Percentiles rank a stretch among this genome's conserved stretches.
Evolutionary conservation across 1,140 invertebrate genomes (phyloP).

Genomic region (Drosophila rufa): DNA sequence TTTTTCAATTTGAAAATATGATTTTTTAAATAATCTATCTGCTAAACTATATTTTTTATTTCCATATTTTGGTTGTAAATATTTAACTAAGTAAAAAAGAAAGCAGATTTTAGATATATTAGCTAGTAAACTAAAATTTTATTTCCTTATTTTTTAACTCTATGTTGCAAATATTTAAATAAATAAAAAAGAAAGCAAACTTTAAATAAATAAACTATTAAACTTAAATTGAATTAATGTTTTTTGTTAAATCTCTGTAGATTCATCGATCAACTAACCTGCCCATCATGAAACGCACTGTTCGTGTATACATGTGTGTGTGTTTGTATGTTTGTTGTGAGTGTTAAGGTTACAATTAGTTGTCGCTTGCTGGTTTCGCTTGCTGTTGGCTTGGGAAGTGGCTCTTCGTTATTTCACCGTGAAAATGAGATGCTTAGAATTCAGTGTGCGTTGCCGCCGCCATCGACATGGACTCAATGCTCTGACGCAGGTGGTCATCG

Average conservation of each 20-base stretch:
- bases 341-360: conserved; percentile 43
- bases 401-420: conserved; percentile 20
- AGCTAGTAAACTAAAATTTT: not conserved
- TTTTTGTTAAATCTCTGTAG: not conserved
- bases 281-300: conserved; percentile 25
- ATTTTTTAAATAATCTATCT: not conserved
- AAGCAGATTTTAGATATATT: not conserved
- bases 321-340: conserved; percentile 34
- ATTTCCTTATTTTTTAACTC: too few species aligned
- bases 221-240: too few species aligned
- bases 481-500: conserved; percentile 71
- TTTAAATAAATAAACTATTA: conserved; percentile 1
- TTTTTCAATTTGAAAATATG: not conserved
- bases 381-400: conserved; percentile 1
- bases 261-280: not conserved
- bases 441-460: conserved; percentile 54
- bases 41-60: not conserved
- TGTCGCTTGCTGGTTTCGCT: conserved; percentile 18
- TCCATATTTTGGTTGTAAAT: not conserved
- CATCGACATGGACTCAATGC: conserved; percentile 61
- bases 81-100: not conserved
- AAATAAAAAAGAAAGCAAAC: not conserved
- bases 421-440: conserved; percentile 65
- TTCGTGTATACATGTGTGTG: conserved; percentile 43
- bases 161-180: not conserved